Conservation (phyloP, 2,888 invertebrate genomes). For the Drosophila bunnanda region DNA sequence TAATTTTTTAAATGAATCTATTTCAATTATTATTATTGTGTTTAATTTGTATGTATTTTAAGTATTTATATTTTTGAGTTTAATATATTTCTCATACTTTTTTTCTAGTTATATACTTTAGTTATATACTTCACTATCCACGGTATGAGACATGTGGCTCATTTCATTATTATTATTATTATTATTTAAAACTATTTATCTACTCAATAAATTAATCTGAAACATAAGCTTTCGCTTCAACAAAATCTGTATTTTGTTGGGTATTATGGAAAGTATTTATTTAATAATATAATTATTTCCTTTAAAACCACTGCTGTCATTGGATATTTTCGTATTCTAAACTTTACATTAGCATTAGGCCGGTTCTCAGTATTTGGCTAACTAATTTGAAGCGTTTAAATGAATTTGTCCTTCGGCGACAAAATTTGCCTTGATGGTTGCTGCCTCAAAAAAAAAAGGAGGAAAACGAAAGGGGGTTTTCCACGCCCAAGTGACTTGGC, state of each 20-base stretch:
- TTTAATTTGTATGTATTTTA: no score
- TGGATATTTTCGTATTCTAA: background rate
- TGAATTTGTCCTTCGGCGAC: constrained; percentile 49
- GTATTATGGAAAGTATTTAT: background rate
- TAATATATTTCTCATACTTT: no score
- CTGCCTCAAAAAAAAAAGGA: constrained; percentile 43
- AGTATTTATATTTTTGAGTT: no score
- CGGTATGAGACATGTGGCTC: background rate
- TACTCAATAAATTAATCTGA: background rate
- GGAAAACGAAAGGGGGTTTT: background rate
- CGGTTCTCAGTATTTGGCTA: constrained; percentile 18
- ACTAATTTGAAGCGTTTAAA: constrained; percentile 52
- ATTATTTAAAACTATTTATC: background rate
- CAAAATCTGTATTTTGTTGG: no score
- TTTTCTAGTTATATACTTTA: no score
- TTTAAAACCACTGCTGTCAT: background rate
- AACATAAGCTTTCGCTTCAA: background rate
- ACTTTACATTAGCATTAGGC: constrained; percentile 7
- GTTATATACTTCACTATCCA: background rate
- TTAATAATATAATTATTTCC: background rate
- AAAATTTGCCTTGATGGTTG: constrained; percentile 45
- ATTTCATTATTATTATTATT: no score
- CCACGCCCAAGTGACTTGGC: constrained; percentile 39
- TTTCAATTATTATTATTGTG: no score
- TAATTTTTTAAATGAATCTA: background rate